These are phyloP conservation scores for Trididemnum clinides DNA, from an alignment of 23 tunicate species.

Conservation along the genomic window DNA sequence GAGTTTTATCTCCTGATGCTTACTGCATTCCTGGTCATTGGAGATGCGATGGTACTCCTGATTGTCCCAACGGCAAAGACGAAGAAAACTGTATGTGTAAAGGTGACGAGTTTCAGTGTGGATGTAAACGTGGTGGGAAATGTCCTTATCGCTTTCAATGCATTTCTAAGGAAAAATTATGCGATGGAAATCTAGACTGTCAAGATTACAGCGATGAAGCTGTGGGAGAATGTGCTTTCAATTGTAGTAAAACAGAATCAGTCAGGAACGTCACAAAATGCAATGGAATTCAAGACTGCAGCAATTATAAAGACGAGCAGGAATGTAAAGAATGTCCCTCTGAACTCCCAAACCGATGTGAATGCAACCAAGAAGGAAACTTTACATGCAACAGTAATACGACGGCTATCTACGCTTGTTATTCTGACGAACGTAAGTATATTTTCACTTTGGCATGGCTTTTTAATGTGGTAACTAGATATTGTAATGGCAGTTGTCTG, in stretches of 20 bases:
- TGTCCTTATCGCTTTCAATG: background rate
- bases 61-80: slow-evolving; percentile 43
- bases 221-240: slow-evolving; percentile 9
- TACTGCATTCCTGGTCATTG: slow-evolving; percentile 10
- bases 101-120: background rate
- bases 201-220: background rate
- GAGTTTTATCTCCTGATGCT: background rate
- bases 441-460: no score
- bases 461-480: no score
- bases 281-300: background rate
- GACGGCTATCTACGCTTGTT: background rate
- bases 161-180: background rate
- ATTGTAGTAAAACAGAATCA: background rate
- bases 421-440: background rate
- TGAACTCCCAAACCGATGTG: background rate
- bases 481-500: no score
- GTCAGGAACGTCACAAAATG: background rate
- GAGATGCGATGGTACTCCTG: slow-evolving; percentile 39
- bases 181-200: slow-evolving; percentile 4
- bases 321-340: background rate
- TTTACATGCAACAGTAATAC: background rate
- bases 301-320: background rate
- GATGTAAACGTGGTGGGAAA: background rate
- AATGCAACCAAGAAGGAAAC: background rate
- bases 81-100: slow-evolving; percentile 25